Conservation (phyloP, 2,113 vertebrate species). For the Zapus hudsonius region DNA sequence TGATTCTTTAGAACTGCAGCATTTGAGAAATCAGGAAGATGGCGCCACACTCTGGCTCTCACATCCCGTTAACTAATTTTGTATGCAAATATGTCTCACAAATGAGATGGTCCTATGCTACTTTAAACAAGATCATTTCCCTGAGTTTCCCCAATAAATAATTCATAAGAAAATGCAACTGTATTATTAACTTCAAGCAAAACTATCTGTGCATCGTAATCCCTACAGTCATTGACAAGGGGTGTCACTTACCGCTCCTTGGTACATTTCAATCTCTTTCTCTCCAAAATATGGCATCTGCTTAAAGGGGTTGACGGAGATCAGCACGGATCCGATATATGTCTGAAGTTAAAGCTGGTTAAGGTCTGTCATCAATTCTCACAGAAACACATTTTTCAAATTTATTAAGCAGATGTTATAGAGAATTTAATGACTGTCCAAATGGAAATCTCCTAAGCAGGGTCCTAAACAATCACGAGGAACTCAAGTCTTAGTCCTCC, state of each 20-base stretch:
- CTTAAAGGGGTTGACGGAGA: conserved; percentile 99
- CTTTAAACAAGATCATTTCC: conserved; percentile 3
- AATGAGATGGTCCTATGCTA: not conserved
- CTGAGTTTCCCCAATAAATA: conserved; percentile 40
- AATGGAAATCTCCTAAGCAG: not conserved
- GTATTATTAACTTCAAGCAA: not conserved
- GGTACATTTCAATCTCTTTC: conserved; percentile 99
- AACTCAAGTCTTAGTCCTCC: not conserved
- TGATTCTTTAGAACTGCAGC: conserved; percentile 5
- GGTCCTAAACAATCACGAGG: not conserved
- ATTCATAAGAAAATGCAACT: conserved; percentile 55
- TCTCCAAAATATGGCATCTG: conserved; percentile 99
- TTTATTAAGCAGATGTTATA: conserved; percentile 45
- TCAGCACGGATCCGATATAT: conserved; percentile 97
- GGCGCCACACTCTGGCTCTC: not conserved
- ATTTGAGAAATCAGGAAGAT: not conserved
- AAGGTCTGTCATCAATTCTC: conserved; percentile 83
- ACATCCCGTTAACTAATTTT: not conserved
- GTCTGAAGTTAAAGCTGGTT: conserved; percentile 89
- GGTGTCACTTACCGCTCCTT: conserved; percentile 94
- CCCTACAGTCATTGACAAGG: not conserved
- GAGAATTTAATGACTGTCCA: not conserved
- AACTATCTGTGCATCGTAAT: not conserved
- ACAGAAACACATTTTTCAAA: conserved; percentile 25
- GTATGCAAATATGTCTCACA: not conserved